Conservation (phyloP, 2,888 invertebrate genomes). For the Megamerina dolium region DNA sequence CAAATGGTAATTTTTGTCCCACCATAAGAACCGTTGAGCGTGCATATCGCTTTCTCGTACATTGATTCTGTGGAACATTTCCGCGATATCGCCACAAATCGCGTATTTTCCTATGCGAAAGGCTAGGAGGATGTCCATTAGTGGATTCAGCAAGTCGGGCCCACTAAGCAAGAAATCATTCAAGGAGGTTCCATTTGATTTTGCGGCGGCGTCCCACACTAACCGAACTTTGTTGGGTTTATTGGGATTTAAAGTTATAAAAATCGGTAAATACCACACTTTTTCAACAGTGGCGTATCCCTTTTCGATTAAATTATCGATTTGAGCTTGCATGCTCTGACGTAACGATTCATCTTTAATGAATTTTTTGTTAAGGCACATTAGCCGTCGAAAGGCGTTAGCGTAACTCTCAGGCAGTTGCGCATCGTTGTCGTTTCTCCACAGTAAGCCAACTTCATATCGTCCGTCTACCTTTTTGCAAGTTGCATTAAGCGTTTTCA, state of each 20-base stretch:
- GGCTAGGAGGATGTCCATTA: conserved; percentile 15
- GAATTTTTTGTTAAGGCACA: conserved; percentile 20
- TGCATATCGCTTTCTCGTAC: conserved; percentile 12
- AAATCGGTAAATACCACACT: conserved; percentile 22
- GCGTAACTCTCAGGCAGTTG: conserved; percentile 14
- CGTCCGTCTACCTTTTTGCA: conserved; percentile 9
- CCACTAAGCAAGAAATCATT: conserved; percentile 35
- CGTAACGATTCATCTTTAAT: conserved; percentile 13
- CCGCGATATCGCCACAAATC: conserved; percentile 20
- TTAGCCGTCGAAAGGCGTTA: conserved; percentile 18
- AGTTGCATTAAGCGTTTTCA: conserved; percentile 14
- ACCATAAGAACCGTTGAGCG: conserved; percentile 19
- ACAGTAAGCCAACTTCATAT: conserved; percentile 24
- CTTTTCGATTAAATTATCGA: conserved; percentile 18
- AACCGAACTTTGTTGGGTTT: conserved; percentile 27
- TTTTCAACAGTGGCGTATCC: conserved; percentile 11
- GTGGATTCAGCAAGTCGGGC: conserved; percentile 27
- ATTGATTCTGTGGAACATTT: conserved; percentile 20
- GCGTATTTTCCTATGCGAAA: conserved; percentile 17
- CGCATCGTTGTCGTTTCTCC: conserved; percentile 20
- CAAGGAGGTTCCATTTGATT: too few relatives aligned
- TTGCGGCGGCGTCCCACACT: too few relatives aligned
- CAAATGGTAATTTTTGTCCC: conserved; percentile 18
- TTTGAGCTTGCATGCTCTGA: conserved; percentile 13
- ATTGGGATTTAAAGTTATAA: conserved; percentile 21